Base-by-base conservation (phyloP, 53 echinoderm and acorn worm genomes). In the Henricia sp. region DNA sequence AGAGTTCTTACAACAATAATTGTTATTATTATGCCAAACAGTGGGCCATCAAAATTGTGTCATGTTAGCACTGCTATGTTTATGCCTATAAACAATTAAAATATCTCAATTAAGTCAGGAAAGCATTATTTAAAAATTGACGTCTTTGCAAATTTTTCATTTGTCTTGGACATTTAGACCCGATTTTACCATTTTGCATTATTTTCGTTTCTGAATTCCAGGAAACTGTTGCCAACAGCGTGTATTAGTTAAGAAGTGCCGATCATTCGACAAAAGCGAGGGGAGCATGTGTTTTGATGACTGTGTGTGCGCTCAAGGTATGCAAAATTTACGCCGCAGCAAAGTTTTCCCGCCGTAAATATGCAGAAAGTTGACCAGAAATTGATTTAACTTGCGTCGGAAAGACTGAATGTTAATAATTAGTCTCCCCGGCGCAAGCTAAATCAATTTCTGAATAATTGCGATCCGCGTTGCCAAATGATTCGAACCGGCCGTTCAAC, bases 191-290 rank as follows among this genome's bases (percentile, higher is more conserved):
- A 40, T 23, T 37, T 25, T 16, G 6, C 0, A 20, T n/a, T 3
- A 28, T 2, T 9, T 25, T 27, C 0, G 2, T 33, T 10, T 20
- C 33, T 60, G 19, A 2, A 12, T 44, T 27, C 10, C 78, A 78
- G 78, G 78, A 43, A 78, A 64, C 34, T 78, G 78, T 32, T 78
- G 78, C 30, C 78, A 78, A 30, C 63, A 78, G 11, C 62, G 78
- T 20, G 78, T 46, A 34, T 20, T 64, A 13, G 6, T 63, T 44
- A 25, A 64, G 48, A 62, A 60, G 2, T 78, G 78, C 64, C 62
- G 78, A 8, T 46, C 33, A 12, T 78, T 78, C 64, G 35, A 63
- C 64, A 78, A 62, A 14, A 17, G 10, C 2, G 64, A 78, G 63
- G 63, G 62, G 25, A 62, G 48, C 34, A 60, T 33, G 32, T 78